Base-by-base conservation (phyloP, 2,113 vertebrate species). In the Dipodomys ordii region DNA sequence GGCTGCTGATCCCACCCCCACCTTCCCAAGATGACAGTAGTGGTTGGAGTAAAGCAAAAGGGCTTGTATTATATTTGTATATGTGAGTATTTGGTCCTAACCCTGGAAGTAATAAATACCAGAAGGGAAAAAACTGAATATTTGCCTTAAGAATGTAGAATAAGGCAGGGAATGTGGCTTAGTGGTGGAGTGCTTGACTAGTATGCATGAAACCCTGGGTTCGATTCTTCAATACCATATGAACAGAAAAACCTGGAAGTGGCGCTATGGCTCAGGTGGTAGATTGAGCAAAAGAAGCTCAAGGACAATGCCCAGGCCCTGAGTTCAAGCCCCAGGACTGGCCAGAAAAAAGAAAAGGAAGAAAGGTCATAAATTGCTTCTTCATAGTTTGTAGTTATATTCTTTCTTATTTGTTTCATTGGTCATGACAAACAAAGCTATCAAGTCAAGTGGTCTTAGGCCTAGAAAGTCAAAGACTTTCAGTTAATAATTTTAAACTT, bases 381-480 rank as follows among this genome's bases (percentile, higher is more conserved):
- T 90, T 91, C 57, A 35, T 32, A 23, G 72, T 90, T 69, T 78
- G 18, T 69, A 80, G 30, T 72, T 83, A 11, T 8, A 46, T 23
- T 46, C 12, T 62, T 12, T 91, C 53, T 76, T 83, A 22, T 86
- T 91, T 94, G 60, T 88, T 92, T 44, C 22, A 7, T 5, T 74
- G 60, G 28, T 82, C 44, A 12, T 68, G 72, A 57, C 30, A 86
- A 67, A 72, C 91, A 91, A 92, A 93, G 65, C 39, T 53, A 53
- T 3, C 30, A 67, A 81, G 13, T 62, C 30, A 67, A 81, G 13
- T 62, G 69, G 73, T 65, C 60, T 28, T 69, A 84, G 87, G 39
- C 76, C 64, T 81, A 44, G 22, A 95, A 95, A 85, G 90, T 90
- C 79, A 91, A 96, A 85, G 84, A 39, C 30, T 93, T 94, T 85